These are phyloP conservation scores for Sinocyclocheilus grahami DNA, from an alignment of 2,113 vertebrate species.

Conservation along the genomic window DNA sequence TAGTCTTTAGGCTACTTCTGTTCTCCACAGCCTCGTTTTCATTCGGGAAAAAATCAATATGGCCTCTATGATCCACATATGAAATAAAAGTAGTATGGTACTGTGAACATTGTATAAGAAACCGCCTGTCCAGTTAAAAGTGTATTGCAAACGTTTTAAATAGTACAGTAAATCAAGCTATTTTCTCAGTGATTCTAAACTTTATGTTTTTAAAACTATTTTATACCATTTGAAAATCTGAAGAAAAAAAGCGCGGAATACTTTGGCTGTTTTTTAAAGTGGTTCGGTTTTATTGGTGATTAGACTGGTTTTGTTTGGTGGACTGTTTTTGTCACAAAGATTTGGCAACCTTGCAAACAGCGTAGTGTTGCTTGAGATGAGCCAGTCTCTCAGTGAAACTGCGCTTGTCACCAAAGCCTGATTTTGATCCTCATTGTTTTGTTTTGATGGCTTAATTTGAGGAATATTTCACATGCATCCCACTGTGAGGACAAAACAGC, in stretches of 20 bases:
- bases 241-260: no score
- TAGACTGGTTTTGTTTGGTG: neutral
- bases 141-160: neutral
- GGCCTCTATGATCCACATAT: neutral
- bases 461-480: neutral
- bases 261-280: no score
- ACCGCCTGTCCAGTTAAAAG: neutral
- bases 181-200: neutral
- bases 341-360: constrained; percentile 1
- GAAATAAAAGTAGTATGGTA: neutral
- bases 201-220: neutral
- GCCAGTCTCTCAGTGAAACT: neutral
- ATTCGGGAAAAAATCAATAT: neutral
- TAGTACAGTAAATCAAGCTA: neutral
- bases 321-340: neutral
- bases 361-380: neutral
- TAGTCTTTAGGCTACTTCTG: no score
- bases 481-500: neutral
- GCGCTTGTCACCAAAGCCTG: neutral
- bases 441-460: neutral
- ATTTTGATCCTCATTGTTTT: neutral
- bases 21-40: no score
- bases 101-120: neutral
- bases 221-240: neutral
- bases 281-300: neutral